Conservation (phyloP, 1,140 invertebrate species). For the Drosophila sproati region DNA sequence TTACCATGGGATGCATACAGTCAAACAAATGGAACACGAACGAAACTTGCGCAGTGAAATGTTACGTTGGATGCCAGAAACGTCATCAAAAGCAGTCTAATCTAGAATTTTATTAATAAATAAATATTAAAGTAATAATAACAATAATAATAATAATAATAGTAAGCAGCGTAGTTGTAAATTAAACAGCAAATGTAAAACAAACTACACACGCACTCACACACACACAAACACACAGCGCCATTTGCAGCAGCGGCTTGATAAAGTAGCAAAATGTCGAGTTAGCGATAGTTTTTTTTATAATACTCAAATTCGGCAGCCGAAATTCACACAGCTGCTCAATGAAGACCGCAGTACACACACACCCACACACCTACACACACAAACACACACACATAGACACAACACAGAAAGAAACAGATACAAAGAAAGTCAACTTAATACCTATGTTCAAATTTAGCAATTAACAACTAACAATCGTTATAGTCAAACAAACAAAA, state of each 20-base stretch:
- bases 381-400: slow-evolving; percentile 48
- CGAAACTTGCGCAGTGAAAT: slow-evolving; percentile 84
- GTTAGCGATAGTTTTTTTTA: slow-evolving; percentile 53
- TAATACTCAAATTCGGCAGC: slow-evolving; percentile 52
- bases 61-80: slow-evolving; percentile 85
- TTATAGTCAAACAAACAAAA: slow-evolving; percentile 59
- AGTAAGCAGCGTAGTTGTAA: slow-evolving; percentile 81
- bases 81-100: slow-evolving; percentile 85
- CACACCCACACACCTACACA: slow-evolving; percentile 13
- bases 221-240: slow-evolving; percentile 39
- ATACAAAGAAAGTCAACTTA: slow-evolving; percentile 65
- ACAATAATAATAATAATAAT: slow-evolving; percentile 41
- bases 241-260: slow-evolving; percentile 61
- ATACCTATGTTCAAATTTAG: slow-evolving; percentile 82
- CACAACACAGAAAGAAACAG: slow-evolving; percentile 38
- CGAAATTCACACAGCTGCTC: slow-evolving; percentile 52
- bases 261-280: slow-evolving; percentile 53
- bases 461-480: slow-evolving; percentile 79
- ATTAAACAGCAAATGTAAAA: slow-evolving; percentile 73
- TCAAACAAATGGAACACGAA: slow-evolving; percentile 84
- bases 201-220: slow-evolving; percentile 34
- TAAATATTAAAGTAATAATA: slow-evolving; percentile 60
- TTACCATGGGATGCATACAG: slow-evolving; percentile 37
- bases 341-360: slow-evolving; percentile 28
- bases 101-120: slow-evolving; percentile 81